Evolutionary conservation across 2,113 vertebrate genomes (phyloP).

Genomic region (Baryphthengus martii): DNA sequence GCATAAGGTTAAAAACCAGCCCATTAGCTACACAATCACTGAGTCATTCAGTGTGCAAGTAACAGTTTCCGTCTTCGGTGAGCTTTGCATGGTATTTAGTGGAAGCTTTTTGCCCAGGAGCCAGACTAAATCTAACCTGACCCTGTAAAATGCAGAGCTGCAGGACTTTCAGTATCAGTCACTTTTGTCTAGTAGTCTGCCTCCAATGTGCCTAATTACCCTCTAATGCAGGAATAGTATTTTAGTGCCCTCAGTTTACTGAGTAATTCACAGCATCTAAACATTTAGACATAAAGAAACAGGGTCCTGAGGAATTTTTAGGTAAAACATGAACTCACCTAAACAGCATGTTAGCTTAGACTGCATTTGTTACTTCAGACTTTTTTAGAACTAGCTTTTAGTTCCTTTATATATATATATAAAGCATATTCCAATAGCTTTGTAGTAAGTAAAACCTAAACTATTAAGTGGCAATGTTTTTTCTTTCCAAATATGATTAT

Average conservation of each 20-base stretch:
- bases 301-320: neutral
- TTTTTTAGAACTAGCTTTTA: neutral
- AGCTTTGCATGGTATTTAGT: neutral
- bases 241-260: neutral
- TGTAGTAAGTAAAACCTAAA: neutral
- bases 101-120: neutral
- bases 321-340: neutral
- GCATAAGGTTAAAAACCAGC: constrained; percentile 21
- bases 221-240: neutral
- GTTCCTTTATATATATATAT: neutral
- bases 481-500: rapidly evolving
- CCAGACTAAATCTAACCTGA: neutral
- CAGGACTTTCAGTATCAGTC: neutral
- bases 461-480: neutral
- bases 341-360: neutral
- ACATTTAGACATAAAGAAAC: neutral
- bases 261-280: neutral
- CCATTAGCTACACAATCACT: neutral
- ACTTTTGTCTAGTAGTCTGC: neutral
- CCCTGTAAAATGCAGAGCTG: neutral
- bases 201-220: neutral
- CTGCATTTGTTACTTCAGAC: neutral
- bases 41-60: neutral
- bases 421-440: neutral
- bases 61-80: neutral